Evolutionary conservation across 2,888 invertebrate species (phyloP), one percentile per base, ranked within the genome.

Genomic region (Napeogenes inachia): DNA sequence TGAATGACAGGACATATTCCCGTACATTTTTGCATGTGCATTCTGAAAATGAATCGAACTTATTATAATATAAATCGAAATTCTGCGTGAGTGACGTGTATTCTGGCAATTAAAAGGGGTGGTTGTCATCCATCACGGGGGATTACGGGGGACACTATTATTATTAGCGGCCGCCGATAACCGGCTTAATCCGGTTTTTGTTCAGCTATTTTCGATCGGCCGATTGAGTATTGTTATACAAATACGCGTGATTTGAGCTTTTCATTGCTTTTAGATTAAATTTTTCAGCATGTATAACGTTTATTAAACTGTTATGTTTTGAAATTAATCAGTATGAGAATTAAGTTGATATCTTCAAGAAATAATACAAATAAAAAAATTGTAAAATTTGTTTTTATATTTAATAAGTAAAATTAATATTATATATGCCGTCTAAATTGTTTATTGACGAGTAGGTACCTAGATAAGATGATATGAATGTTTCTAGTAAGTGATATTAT

Each of bases 31-130:
- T 30, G 35, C 50, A 32, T 30, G 6, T 50, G 50, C 50, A 50
- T 30, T 30, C 6, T 30, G n/a, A n/a, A 50, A 50, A 50, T 50
- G 50, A 47, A 21, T 30, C 76, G 77, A 86, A 83, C 87, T 85
- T 83, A 89, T 89, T 89, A 88, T 89, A 89, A 89, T 89, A 88
- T 87, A 89, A 87, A 89, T 89, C 80, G 89, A 82, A 86, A 86
- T 80, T 78, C 76, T 69, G 75, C 76, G 76, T 84, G 85, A 84
- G 78, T 84, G 85, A 85, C 85, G 80, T 80, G 72, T 79, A 80
- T 77, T 80, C 78, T 65, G 81, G 80, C 89, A 89, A 89, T 89
- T 89, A 89, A 88, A 89, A 87, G 87, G 89, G 89, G 88, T 86
- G 84, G 79, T 80, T 78, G 86, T 80, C 85, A 87, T 87, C 88